Conservation (phyloP, 2,888 invertebrate species). For the Caenorhabditis parvicauda region DNA sequence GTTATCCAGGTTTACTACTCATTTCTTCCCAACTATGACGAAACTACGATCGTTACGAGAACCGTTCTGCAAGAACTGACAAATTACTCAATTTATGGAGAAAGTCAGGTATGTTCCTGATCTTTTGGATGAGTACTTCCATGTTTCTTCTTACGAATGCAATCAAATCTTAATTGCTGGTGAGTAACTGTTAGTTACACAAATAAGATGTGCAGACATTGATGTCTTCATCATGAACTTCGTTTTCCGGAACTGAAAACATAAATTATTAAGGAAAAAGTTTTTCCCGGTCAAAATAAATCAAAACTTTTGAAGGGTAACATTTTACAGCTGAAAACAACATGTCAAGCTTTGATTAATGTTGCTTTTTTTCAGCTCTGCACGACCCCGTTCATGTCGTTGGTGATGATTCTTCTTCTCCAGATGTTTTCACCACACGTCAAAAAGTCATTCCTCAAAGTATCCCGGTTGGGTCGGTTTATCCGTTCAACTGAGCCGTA, state of each 20-base stretch:
- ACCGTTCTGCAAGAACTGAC: slow-evolving; percentile 18
- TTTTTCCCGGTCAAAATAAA: slow-evolving; percentile 16
- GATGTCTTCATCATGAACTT: too few relatives aligned
- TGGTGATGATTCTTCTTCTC: neutral
- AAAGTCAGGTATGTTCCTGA: slow-evolving; percentile 12
- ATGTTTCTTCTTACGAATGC: slow-evolving; percentile 17
- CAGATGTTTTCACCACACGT: neutral
- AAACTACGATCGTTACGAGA: slow-evolving; percentile 15
- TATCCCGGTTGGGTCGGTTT: neutral
- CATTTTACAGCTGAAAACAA: too few relatives aligned
- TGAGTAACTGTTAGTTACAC: too few relatives aligned
- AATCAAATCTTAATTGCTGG: too few relatives aligned
- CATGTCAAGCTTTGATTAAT: too few relatives aligned
- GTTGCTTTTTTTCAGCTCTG: neutral
- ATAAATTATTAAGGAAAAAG: too few relatives aligned
- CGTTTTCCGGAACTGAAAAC: too few relatives aligned
- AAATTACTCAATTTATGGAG: slow-evolving; percentile 16
- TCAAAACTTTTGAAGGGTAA: too few relatives aligned
- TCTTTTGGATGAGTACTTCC: neutral
- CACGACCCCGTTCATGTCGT: neutral
- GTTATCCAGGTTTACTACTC: slow-evolving; percentile 11
- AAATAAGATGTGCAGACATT: too few relatives aligned
- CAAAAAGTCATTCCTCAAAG: neutral
- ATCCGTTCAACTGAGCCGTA: neutral
- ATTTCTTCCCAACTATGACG: slow-evolving; percentile 16